Evolutionary conservation across 1,140 invertebrate species (phyloP), one percentile per base, ranked within the genome.

Genomic region (Drosophila saltans): DNA sequence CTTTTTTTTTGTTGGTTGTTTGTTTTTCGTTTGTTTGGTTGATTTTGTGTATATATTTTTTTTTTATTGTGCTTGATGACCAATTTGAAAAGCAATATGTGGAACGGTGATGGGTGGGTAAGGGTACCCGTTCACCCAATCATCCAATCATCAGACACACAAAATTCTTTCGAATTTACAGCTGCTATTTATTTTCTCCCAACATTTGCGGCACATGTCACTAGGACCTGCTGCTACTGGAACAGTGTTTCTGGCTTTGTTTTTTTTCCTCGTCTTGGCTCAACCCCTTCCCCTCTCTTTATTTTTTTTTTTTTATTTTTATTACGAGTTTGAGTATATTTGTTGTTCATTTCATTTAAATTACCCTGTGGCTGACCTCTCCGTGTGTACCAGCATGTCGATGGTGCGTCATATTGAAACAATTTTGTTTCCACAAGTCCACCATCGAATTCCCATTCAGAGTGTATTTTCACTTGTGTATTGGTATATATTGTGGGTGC

Each of bases 331-430:
- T 62, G 63, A 78, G 66, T 86, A 78, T 78, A 89, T 89, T 88
- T 89, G 84, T 81, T 89, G 84, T 89, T 89, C 84, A 89, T 89
- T 89, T 89, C 84, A 89, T 89, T 89, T 89, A 89, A 89, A 89
- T 89, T 89, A 89, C 84, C 84, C 85, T 89, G 84, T 73, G 84
- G 83, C 84, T 82, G 83, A 88, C 83, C 84, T 80, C 78, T 80
- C 74, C 78, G 71, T 89, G 69, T 89, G 84, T 78, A 71, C 72
- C 84, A 84, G 75, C 74, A 81, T 81, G 84, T 73, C 74, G 73
- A 61, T 89, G 74, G 57, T 39, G 74, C 78, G 69, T 68, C 84
- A 89, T 89, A 89, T 89, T 83, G 84, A 78, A 75, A 89, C 83
- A 70, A 69, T 88, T 82, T 76, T 69, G 67, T 58, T 65, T 73